These are phyloP conservation scores for Cantharis rustica DNA, from an alignment of 2,888 invertebrate genomes.

Conservation along the genomic window DNA sequence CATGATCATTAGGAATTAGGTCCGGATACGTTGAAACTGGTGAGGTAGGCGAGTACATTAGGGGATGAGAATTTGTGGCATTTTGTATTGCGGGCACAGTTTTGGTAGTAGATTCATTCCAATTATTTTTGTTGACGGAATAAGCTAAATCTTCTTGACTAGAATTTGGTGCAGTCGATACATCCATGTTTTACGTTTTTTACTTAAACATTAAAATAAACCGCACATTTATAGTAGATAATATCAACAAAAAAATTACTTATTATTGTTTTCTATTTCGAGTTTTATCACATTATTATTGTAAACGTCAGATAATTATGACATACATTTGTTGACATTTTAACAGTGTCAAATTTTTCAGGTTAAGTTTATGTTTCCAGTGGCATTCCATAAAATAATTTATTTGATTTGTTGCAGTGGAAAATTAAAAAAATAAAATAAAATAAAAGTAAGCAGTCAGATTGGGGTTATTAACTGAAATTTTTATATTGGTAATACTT, in stretches of 20 bases:
- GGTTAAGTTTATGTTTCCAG: background rate
- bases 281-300: slow-evolving; percentile 1
- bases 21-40: slow-evolving; percentile 52
- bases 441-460: too few relatives aligned
- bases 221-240: background rate
- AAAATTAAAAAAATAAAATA: too few relatives aligned
- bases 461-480: too few relatives aligned
- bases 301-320: background rate
- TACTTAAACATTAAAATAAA: slow-evolving; percentile 1
- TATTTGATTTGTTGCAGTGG: too few relatives aligned
- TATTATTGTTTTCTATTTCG: background rate
- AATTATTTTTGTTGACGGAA: slow-evolving; percentile 25
- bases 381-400: too few relatives aligned
- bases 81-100: slow-evolving; percentile 38
- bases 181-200: slow-evolving; percentile 42
- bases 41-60: slow-evolving; percentile 51
- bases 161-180: slow-evolving; percentile 38
- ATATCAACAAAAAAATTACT: background rate
- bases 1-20: slow-evolving; percentile 51
- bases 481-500: too few relatives aligned
- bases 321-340: slow-evolving; percentile 2
- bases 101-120: slow-evolving; percentile 37
- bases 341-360: background rate
- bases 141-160: slow-evolving; percentile 38
- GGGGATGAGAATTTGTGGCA: slow-evolving; percentile 55